Percentiles rank a stretch among this genome's conserved stretches.
phyloP scores from a whole-genome alignment of 2,797 vertebrate genomes.

The Phataginus tetradactyla region DNA sequence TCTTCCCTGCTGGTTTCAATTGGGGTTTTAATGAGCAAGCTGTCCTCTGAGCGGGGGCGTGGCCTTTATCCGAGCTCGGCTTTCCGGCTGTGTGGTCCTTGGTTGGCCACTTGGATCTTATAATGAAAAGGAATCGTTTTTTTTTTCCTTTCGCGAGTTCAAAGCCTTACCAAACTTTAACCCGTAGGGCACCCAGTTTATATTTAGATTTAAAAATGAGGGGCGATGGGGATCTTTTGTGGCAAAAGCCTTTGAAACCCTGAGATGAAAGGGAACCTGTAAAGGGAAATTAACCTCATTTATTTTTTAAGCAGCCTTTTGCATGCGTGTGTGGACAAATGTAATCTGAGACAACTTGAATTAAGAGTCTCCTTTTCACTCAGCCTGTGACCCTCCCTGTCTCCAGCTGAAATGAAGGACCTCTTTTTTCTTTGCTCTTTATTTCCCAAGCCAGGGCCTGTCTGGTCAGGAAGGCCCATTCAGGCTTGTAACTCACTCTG shows the following conservation, averaged over 20 bases:
- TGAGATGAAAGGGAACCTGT: constrained; percentile 73
- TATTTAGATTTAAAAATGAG: constrained; percentile 38
- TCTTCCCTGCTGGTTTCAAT: constrained; percentile 3
- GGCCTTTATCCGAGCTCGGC: background rate
- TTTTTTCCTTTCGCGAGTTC: constrained; percentile 37
- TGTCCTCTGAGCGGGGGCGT: background rate
- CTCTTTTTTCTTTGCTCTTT: background rate
- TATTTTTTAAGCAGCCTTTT: constrained; percentile 71
- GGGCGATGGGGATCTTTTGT: constrained; percentile 38
- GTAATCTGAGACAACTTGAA: constrained; percentile 50
- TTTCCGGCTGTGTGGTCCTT: constrained; percentile 58
- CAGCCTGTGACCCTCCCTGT: background rate
- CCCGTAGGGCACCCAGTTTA: background rate
- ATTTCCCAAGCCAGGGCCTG: constrained; percentile 24
- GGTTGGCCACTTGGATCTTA: background rate
- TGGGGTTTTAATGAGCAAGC: constrained; percentile 72
- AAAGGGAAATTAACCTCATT: constrained; percentile 72
- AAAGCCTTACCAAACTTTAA: constrained; percentile 38
- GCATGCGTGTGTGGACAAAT: constrained; percentile 68
- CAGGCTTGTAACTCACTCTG: background rate
- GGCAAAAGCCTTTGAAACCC: constrained; percentile 70
- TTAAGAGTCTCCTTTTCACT: background rate
- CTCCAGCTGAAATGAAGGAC: background rate
- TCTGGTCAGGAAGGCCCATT: background rate
- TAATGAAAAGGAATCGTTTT: background rate